Conservation (phyloP, 1,140 invertebrate genomes). For the Drosophila takahashii region DNA sequence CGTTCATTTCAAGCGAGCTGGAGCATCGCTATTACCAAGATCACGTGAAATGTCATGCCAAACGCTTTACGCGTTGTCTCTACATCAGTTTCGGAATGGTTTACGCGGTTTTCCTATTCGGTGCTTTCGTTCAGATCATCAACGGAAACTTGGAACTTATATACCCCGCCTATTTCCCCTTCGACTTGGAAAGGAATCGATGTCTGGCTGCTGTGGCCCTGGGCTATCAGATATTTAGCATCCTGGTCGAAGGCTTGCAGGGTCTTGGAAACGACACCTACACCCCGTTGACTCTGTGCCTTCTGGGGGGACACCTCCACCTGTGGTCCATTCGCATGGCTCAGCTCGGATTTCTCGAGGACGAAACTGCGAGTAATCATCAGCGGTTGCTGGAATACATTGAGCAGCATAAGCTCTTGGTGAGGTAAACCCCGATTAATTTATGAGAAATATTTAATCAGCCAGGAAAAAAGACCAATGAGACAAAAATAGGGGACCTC, state of each 20-base stretch:
- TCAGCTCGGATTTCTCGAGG: slow-evolving; percentile 25
- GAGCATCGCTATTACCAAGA: slow-evolving; percentile 43
- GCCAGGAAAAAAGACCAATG: too few species aligned
- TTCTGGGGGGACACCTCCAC: slow-evolving; percentile 50
- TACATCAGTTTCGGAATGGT: slow-evolving; percentile 36
- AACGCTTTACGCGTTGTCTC: slow-evolving; percentile 37
- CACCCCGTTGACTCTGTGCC: slow-evolving; percentile 44
- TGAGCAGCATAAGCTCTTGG: slow-evolving; percentile 48
- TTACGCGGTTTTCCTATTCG: slow-evolving; percentile 26
- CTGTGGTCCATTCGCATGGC: slow-evolving; percentile 42
- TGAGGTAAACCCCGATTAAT: slow-evolving; percentile 32
- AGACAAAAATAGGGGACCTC: too few species aligned
- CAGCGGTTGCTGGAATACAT: slow-evolving; percentile 20
- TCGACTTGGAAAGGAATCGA: slow-evolving; percentile 23
- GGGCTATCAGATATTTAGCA: slow-evolving; percentile 30
- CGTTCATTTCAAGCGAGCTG: slow-evolving; percentile 16
- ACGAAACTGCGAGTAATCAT: not conserved
- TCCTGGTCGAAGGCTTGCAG: slow-evolving; percentile 27
- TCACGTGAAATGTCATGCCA: slow-evolving; percentile 10
- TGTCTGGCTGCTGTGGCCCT: slow-evolving; percentile 17
- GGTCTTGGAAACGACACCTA: slow-evolving; percentile 48
- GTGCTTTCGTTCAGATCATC: not conserved
- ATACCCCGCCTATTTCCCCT: slow-evolving; percentile 57
- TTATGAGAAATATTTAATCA: too few species aligned
- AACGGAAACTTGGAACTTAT: slow-evolving; percentile 10